A percentile compares a stretch with the other conserved stretches of the same genome.
phyloP scores from a whole-genome alignment of 2,113 vertebrate genomes.

The Gavialis gangeticus region DNA sequence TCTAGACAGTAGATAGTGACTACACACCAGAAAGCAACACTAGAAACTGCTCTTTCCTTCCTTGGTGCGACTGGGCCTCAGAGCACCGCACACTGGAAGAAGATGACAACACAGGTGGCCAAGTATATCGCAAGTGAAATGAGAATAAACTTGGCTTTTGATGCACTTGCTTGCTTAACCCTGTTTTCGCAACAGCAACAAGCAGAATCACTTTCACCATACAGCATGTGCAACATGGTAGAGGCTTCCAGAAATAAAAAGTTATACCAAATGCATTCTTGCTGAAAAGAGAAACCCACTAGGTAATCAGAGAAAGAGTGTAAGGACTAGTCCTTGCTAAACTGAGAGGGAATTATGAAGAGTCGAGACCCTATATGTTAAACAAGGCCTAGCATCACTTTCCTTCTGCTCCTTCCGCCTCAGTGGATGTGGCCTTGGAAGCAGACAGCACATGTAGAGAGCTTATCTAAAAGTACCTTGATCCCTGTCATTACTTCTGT shows the following conservation, averaged over 20 bases:
- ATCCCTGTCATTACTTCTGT: not conserved
- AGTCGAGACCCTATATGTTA: not conserved
- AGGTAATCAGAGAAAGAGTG: not conserved
- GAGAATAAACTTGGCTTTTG: not conserved
- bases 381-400: not conserved
- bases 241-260: slow-evolving; percentile 1
- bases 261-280: not conserved
- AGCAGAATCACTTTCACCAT: not conserved
- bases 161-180: not conserved
- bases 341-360: not conserved
- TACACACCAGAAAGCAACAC: not conserved
- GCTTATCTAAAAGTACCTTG: not conserved
- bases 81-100: not conserved
- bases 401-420: not conserved
- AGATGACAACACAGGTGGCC: not conserved
- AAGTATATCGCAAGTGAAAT: not conserved
- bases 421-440: not conserved
- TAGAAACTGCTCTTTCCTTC: not conserved
- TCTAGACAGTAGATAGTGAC: too few species aligned
- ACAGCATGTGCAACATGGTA: not conserved
- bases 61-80: not conserved
- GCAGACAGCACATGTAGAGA: not conserved
- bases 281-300: not conserved
- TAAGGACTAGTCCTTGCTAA: not conserved
- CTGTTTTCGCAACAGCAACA: not conserved